Conservation (phyloP, 2,113 vertebrate species). For the Suricata suricatta region DNA sequence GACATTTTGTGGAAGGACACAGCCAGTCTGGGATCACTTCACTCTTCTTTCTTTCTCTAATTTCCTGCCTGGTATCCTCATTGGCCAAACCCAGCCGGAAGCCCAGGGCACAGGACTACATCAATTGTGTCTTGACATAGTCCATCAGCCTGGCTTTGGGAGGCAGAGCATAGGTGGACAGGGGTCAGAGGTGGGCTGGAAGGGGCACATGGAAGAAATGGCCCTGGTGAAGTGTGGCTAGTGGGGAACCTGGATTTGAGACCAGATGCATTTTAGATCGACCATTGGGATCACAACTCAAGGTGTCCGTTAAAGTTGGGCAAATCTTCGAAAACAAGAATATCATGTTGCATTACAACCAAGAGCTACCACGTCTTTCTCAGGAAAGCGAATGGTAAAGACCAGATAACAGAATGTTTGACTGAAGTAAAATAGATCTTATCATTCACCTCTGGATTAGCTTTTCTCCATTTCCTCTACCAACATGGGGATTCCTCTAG, state of each 20-base stretch:
- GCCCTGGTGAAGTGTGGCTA: accelerated
- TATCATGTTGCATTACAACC: accelerated
- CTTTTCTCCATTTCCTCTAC: neutral
- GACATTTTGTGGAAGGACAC: neutral
- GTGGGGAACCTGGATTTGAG: accelerated
- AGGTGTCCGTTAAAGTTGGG: neutral
- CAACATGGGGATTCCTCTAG: neutral
- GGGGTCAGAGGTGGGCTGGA: accelerated
- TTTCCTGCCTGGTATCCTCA: neutral
- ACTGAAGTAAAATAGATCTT: neutral
- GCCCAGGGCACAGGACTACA: accelerated
- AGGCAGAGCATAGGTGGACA: neutral
- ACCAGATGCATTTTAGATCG: accelerated
- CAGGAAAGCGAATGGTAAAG: neutral
- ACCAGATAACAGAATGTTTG: neutral
- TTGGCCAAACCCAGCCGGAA: neutral
- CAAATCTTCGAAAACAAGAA: neutral
- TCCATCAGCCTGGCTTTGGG: neutral
- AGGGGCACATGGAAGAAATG: neutral
- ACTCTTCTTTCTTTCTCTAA: neutral
- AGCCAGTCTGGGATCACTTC: neutral
- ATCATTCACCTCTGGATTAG: neutral
- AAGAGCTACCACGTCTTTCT: accelerated
- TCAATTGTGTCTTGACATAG: accelerated
- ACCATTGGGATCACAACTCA: neutral